These are phyloP conservation scores for Habrosyne pyritoides DNA, from an alignment of 2,888 invertebrate species.

Conservation along the genomic window DNA sequence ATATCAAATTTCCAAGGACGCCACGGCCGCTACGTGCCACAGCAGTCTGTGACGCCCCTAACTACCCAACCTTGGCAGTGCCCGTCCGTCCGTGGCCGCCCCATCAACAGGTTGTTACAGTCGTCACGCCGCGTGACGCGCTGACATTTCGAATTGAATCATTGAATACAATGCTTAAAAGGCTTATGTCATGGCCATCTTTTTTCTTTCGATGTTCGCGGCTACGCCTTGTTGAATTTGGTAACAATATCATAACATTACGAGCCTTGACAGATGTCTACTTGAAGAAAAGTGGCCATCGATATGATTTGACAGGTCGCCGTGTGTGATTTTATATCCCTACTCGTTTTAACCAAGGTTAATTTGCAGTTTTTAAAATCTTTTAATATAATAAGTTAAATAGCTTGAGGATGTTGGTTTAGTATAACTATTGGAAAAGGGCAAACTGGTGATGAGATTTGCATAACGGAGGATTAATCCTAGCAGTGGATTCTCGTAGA, in stretches of 20 bases:
- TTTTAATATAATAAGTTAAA: background rate
- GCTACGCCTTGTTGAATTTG: constrained; percentile 3
- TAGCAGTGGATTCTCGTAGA: background rate
- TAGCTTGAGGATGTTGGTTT: no score
- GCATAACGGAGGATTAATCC: background rate
- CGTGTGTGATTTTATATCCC: background rate
- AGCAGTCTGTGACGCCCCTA: constrained; percentile 3
- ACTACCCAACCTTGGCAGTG: constrained; percentile 27
- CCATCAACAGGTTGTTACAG: constrained; percentile 11
- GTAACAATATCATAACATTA: constrained; percentile 4
- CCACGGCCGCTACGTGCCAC: background rate
- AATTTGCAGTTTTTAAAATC: background rate
- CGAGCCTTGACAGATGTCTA: background rate
- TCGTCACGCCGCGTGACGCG: constrained; percentile 11
- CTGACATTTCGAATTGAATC: constrained; percentile 22
- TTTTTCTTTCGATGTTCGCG: constrained; percentile 5
- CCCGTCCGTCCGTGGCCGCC: constrained; percentile 20
- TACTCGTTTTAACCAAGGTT: background rate
- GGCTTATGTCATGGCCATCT: constrained; percentile 24
- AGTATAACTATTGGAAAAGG: no score
- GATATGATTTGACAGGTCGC: background rate
- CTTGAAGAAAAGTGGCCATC: background rate
- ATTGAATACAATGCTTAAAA: constrained; percentile 21
- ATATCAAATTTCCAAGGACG: no score
- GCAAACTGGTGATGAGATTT: no score